These are phyloP conservation scores for Brachycybe producta DNA, from an alignment of 2,888 invertebrate species.

Conservation along the genomic window DNA sequence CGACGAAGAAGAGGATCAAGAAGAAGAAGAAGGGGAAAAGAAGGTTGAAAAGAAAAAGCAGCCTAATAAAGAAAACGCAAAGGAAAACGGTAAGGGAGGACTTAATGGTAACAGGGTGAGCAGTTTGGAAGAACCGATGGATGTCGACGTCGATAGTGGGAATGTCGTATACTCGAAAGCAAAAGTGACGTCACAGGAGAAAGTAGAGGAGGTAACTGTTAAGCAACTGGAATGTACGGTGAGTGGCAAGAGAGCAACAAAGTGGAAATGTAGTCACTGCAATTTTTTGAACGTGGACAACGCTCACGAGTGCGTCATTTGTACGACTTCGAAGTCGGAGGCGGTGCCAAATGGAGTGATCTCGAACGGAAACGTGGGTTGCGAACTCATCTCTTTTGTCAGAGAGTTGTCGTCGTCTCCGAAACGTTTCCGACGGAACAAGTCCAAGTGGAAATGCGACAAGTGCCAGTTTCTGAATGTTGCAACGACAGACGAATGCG, in stretches of 20 bases:
- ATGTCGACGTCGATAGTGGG: too few relatives aligned
- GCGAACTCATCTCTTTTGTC: slow-evolving; percentile 11
- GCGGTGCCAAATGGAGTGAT: slow-evolving; percentile 1
- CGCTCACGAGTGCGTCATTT: slow-evolving; percentile 26
- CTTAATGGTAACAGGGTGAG: too few relatives aligned
- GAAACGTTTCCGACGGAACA: slow-evolving; percentile 10
- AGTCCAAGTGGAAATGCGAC: slow-evolving; percentile 32
- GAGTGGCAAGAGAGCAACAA: slow-evolving; percentile 11
- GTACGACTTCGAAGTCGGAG: slow-evolving; percentile 22
- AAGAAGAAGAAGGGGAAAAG: background rate
- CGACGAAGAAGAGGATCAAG: background rate
- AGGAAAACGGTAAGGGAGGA: too few relatives aligned
- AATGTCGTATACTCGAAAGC: too few relatives aligned
- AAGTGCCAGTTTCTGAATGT: slow-evolving; percentile 31
- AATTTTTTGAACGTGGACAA: slow-evolving; percentile 29
- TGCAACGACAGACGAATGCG: slow-evolving; percentile 25
- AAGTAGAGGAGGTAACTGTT: too few relatives aligned
- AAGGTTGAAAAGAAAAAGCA: slow-evolving; percentile 3
- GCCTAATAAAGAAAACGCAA: background rate
- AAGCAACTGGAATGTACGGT: too few relatives aligned
- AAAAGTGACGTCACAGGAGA: background rate
- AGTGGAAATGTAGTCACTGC: slow-evolving; percentile 34
- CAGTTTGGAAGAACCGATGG: too few relatives aligned
- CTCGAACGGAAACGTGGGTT: background rate
- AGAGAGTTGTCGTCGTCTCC: slow-evolving; percentile 16